phyloP scores from a whole-genome alignment of 2,113 vertebrate species.

The Megaceryle maxima region DNA sequence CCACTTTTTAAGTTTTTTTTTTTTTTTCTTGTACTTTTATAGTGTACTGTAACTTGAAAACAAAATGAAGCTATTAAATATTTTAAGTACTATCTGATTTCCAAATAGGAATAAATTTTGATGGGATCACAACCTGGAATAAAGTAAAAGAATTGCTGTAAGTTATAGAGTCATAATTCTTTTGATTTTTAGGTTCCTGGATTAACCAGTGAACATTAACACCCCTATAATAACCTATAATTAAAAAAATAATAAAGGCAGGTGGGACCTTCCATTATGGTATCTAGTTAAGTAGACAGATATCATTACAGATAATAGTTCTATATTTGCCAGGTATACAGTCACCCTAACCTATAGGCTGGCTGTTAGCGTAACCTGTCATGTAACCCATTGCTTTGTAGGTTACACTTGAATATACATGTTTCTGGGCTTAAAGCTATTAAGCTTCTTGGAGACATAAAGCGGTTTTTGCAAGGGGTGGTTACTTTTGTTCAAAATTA shows the following conservation, averaged over 20 bases:
- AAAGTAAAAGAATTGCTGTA: constrained; percentile 55
- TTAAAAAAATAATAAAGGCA: constrained; percentile 61
- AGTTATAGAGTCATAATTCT: constrained; percentile 59
- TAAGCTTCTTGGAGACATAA: constrained; percentile 18
- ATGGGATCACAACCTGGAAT: constrained; percentile 43
- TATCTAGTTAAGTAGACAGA: constrained; percentile 42
- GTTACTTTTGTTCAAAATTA: neutral
- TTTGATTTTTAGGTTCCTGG: constrained; percentile 40
- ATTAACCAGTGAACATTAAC: constrained; percentile 45
- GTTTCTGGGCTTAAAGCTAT: neutral
- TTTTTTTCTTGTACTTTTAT: neutral
- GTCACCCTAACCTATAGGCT: constrained; percentile 39
- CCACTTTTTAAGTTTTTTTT: neutral
- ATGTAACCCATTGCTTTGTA: neutral
- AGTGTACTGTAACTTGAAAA: constrained; percentile 26
- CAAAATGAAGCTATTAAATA: constrained; percentile 41
- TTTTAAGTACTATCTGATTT: constrained; percentile 57
- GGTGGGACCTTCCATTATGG: constrained; percentile 44
- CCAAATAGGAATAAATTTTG: constrained; percentile 36
- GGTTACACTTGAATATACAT: neutral
- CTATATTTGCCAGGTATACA: constrained; percentile 26
- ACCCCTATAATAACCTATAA: constrained; percentile 48
- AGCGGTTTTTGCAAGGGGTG: neutral
- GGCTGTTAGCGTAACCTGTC: constrained; percentile 9
- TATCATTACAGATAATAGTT: constrained; percentile 36